These are phyloP conservation scores for Palythoa heliodiscus DNA, from an alignment of 92 coral and sea anemone species.

Conservation along the genomic window DNA sequence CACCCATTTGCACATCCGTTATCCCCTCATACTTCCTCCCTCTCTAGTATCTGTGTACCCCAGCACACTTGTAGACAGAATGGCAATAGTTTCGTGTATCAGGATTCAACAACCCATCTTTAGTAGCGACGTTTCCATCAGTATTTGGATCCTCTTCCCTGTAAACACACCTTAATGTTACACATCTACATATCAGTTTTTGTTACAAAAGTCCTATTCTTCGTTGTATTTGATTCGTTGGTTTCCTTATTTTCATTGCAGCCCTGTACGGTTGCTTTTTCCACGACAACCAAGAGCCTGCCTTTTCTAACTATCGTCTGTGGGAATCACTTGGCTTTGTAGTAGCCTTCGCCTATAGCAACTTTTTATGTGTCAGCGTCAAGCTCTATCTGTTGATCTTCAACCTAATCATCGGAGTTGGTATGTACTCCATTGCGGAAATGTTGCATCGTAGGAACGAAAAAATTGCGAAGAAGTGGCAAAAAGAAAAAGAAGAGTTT, in stretches of 20 bases:
- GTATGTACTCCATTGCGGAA: conserved; percentile 63
- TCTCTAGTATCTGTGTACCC: neutral
- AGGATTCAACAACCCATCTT: neutral
- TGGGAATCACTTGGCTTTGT: conserved; percentile 84
- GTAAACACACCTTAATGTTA: neutral
- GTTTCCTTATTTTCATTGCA: neutral
- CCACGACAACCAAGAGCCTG: conserved; percentile 84
- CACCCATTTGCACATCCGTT: neutral
- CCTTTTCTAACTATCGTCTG: conserved; percentile 80
- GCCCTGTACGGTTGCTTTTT: conserved; percentile 79
- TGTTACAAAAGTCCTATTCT: neutral
- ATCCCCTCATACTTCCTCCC: neutral
- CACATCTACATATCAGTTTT: neutral
- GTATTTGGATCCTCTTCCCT: neutral
- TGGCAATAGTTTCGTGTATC: neutral
- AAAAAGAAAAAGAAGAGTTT: conserved; percentile 29
- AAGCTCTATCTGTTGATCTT: conserved; percentile 66
- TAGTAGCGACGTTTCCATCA: neutral
- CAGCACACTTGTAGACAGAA: neutral
- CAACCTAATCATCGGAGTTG: conserved; percentile 59
- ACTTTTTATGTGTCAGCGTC: conserved; percentile 64
- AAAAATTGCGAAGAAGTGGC: conserved; percentile 7
- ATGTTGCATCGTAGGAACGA: conserved; percentile 31
- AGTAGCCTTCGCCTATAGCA: conserved; percentile 71
- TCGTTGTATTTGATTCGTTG: neutral